Conservation (phyloP, 2,113 vertebrate species). For the Hydrochoerus hydrochaeris region DNA sequence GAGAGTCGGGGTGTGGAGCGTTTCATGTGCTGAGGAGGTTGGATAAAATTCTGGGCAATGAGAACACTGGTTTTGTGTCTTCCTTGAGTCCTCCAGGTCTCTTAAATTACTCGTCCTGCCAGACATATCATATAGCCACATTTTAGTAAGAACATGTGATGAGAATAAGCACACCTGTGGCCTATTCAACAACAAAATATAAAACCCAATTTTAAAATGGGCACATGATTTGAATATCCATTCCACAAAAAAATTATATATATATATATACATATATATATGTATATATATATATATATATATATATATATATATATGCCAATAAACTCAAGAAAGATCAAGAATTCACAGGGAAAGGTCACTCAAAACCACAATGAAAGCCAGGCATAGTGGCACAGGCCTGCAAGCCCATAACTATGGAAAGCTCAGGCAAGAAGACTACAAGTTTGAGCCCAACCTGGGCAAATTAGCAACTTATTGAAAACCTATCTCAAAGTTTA, state of each 20-base stretch:
- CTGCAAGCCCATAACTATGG: background rate
- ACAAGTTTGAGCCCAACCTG: background rate
- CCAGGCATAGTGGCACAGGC: background rate
- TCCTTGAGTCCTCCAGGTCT: background rate
- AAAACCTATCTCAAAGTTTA: background rate
- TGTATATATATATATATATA: background rate
- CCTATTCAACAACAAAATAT: background rate
- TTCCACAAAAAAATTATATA: background rate
- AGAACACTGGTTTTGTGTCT: background rate
- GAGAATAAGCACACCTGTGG: background rate
- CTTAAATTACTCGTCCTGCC: background rate
- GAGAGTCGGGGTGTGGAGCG: background rate
- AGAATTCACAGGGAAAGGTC: background rate
- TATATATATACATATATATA: background rate
- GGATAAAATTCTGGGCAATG: background rate
- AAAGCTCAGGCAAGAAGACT: background rate
- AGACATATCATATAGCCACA: background rate
- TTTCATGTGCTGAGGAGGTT: background rate
- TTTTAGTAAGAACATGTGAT: background rate
- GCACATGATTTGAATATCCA: background rate
- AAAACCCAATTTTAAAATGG: conserved; percentile 27
- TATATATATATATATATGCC: background rate
- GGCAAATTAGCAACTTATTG: background rate
- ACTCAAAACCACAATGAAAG: background rate
- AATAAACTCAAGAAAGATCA: background rate